Conservation (phyloP, 2,888 invertebrate species). For the Therioaphis trifolii region DNA sequence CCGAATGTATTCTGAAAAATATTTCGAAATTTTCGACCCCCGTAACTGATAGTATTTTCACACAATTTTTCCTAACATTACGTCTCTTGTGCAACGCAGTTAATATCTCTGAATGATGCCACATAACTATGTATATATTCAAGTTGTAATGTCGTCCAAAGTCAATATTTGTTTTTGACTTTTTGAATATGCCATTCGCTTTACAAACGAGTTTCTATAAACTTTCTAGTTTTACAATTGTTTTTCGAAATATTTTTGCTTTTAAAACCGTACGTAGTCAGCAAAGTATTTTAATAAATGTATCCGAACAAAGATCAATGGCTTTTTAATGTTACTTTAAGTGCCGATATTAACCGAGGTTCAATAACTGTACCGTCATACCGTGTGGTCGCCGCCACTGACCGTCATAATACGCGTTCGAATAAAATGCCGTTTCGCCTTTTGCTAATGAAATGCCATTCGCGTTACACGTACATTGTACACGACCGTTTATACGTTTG, state of each 20-base stretch:
- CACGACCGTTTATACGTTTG: background rate
- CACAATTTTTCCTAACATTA: background rate
- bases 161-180: conserved; percentile 23
- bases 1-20: no score
- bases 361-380: background rate
- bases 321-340: background rate
- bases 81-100: background rate
- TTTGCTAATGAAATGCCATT: background rate
- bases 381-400: no score
- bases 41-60: background rate
- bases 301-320: background rate
- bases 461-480: background rate
- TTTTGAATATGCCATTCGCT: background rate
- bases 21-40: no score
- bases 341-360: background rate
- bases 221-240: background rate
- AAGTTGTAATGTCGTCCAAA: background rate
- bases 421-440: no score
- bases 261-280: background rate
- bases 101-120: background rate
- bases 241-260: background rate
- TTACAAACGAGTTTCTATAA: background rate
- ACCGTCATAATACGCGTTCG: no score
- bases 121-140: background rate
- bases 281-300: background rate